These are phyloP conservation scores for Xanthorhoe designata DNA, from an alignment of 2,888 invertebrate species.

Conservation along the genomic window DNA sequence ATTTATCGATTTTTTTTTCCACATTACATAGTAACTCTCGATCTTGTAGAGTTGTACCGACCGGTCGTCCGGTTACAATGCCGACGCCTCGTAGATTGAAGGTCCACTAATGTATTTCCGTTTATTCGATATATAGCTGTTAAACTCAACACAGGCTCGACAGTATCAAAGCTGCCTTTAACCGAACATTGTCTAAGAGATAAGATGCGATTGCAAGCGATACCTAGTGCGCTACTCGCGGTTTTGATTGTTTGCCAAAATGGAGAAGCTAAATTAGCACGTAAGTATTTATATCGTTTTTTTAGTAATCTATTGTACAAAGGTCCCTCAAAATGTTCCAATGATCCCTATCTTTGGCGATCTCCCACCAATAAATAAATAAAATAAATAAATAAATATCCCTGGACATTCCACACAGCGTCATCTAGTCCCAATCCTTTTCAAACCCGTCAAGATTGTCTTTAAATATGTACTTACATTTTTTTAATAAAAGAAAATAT, in stretches of 20 bases:
- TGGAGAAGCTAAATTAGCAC: constrained; percentile 65
- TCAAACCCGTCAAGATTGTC: too few relatives aligned
- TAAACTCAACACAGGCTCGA: constrained; percentile 50
- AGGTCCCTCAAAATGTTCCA: neutral
- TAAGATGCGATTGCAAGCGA: constrained; percentile 59
- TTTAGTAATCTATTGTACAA: neutral
- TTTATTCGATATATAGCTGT: constrained; percentile 71
- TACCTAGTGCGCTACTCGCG: constrained; percentile 51
- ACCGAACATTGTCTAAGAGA: constrained; percentile 50
- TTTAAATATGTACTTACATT: too few relatives aligned
- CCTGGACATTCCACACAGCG: too few relatives aligned
- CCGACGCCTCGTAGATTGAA: constrained; percentile 50
- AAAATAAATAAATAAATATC: too few relatives aligned
- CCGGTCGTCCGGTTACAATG: constrained; percentile 47
- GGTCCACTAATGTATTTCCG: constrained; percentile 61
- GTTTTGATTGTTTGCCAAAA: constrained; percentile 51
- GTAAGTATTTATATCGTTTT: constrained; percentile 57
- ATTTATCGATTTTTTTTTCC: too few relatives aligned
- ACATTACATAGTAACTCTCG: constrained; percentile 10
- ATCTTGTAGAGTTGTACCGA: constrained; percentile 23
- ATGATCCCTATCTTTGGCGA: too few relatives aligned
- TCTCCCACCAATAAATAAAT: too few relatives aligned
- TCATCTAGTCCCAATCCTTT: too few relatives aligned
- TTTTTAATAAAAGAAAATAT: too few relatives aligned
- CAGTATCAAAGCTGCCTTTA: constrained; percentile 60